Percentiles rank a stretch among this genome's conserved stretches.
phyloP scores from a whole-genome alignment of 92 coral and sea anemone genomes.

The Zoanthus sociatus region DNA sequence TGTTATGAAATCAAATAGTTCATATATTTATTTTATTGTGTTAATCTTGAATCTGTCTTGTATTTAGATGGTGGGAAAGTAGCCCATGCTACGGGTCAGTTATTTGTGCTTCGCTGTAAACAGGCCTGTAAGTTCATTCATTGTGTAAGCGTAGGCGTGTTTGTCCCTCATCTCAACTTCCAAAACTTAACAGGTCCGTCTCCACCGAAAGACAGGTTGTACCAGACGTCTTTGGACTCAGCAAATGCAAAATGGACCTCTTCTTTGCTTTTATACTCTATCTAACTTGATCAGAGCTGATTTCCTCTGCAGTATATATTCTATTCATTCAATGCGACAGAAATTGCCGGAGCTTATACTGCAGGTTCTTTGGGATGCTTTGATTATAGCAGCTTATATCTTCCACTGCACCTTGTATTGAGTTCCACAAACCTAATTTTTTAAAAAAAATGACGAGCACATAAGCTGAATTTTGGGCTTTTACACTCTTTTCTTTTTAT shows the following conservation, averaged over 20 bases:
- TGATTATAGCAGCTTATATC: slow-evolving; percentile 60
- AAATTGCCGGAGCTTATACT: slow-evolving; percentile 40
- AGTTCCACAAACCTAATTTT: slow-evolving; percentile 60
- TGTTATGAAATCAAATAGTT: too few species aligned
- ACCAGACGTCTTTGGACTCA: slow-evolving; percentile 39
- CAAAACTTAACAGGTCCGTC: not conserved
- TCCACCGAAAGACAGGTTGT: slow-evolving; percentile 49
- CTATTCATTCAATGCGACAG: slow-evolving; percentile 39
- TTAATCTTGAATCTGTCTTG: too few species aligned
- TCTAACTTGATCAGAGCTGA: slow-evolving; percentile 18
- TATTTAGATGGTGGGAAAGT: too few species aligned
- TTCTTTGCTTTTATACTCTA: slow-evolving; percentile 29
- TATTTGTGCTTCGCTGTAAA: too few species aligned
- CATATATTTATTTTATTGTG: too few species aligned
- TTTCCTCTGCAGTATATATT: slow-evolving; percentile 37
- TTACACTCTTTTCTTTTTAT: not conserved
- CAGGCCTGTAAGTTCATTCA: too few species aligned
- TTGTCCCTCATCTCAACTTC: too few species aligned
- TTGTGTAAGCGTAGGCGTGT: too few species aligned
- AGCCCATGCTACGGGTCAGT: too few species aligned
- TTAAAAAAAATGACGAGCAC: not conserved
- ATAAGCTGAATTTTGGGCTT: not conserved
- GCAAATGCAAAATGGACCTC: slow-evolving; percentile 20
- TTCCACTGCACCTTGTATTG: slow-evolving; percentile 54
- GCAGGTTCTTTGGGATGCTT: slow-evolving; percentile 28